phyloP scores from a whole-genome alignment of 2,888 invertebrate genomes.

The Hedychridium roseum region DNA sequence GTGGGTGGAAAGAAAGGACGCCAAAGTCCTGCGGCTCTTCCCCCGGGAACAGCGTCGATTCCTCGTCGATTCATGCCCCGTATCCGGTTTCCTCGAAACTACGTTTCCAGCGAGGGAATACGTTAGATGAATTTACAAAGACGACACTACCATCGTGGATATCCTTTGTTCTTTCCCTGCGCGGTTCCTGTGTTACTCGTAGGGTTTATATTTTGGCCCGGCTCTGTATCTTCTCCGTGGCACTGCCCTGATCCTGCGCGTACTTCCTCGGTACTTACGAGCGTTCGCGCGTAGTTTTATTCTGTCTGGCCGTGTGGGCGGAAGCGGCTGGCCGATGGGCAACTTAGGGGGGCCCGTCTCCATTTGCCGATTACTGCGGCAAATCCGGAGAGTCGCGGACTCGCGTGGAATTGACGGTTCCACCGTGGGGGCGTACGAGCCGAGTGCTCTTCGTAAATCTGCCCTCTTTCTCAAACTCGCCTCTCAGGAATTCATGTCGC shows the following conservation, averaged over 20 bases:
- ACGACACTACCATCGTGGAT: too few relatives aligned
- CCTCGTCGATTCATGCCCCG: too few relatives aligned
- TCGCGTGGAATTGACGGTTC: conserved; percentile 34
- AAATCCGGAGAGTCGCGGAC: conserved; percentile 31
- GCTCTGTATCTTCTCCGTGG: background rate
- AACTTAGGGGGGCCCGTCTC: conserved; percentile 46
- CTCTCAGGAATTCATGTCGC: conserved; percentile 29
- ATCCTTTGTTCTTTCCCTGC: conserved; percentile 21
- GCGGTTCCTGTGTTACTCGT: conserved; percentile 20
- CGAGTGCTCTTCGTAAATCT: too few relatives aligned
- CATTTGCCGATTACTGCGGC: conserved; percentile 45
- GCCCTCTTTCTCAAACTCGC: conserved; percentile 33
- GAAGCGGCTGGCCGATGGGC: conserved; percentile 39
- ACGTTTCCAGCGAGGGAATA: too few relatives aligned
- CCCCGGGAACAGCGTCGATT: too few relatives aligned
- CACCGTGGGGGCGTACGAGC: conserved; percentile 30
- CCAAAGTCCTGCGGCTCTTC: too few relatives aligned
- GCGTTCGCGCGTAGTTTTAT: conserved; percentile 58
- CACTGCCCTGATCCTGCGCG: conserved; percentile 19
- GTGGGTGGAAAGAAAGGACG: too few relatives aligned
- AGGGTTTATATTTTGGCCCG: too few relatives aligned
- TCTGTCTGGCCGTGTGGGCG: conserved; percentile 60
- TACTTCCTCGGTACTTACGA: conserved; percentile 58
- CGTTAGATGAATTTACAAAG: too few relatives aligned
- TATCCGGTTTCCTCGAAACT: too few relatives aligned